Conservation (phyloP, 2,113 vertebrate genomes). For the Connochaetes taurinus region DNA sequence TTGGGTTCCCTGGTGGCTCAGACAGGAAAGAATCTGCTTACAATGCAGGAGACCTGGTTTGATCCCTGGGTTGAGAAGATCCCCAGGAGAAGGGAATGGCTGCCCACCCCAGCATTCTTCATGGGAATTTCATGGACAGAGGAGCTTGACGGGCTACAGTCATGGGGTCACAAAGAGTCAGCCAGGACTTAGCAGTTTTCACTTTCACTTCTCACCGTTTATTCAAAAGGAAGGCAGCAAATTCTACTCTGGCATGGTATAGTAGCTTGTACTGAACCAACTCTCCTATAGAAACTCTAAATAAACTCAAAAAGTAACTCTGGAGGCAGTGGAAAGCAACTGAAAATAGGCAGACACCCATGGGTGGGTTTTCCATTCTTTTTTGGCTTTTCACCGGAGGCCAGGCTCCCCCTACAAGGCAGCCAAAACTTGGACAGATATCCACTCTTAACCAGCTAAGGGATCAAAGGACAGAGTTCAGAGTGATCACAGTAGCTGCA, state of each 20-base stretch:
- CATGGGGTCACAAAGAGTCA: neutral
- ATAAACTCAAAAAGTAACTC: neutral
- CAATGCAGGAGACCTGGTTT: neutral
- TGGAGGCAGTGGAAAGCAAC: neutral
- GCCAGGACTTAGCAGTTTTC: neutral
- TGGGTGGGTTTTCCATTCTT: neutral
- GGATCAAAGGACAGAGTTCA: neutral
- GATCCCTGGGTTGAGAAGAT: neutral
- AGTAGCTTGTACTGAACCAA: neutral
- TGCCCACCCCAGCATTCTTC: neutral
- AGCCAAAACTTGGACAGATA: neutral
- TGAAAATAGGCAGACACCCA: neutral
- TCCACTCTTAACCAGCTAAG: neutral
- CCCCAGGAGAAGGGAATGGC: neutral
- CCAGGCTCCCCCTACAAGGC: neutral
- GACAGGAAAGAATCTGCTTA: neutral
- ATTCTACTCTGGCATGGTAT: neutral
- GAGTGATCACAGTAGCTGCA: neutral
- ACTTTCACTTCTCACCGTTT: neutral
- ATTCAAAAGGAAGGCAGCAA: neutral
- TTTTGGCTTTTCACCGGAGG: neutral
- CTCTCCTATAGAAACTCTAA: neutral
- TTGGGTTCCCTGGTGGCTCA: neutral
- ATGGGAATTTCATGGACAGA: neutral
- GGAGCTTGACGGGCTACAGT: neutral